Percentiles rank a stretch among this genome's conserved stretches.
Evolutionary conservation across 53 echinoderm and acorn worm genomes (phyloP).

Genomic region (Apostichopus leukothele): DNA sequence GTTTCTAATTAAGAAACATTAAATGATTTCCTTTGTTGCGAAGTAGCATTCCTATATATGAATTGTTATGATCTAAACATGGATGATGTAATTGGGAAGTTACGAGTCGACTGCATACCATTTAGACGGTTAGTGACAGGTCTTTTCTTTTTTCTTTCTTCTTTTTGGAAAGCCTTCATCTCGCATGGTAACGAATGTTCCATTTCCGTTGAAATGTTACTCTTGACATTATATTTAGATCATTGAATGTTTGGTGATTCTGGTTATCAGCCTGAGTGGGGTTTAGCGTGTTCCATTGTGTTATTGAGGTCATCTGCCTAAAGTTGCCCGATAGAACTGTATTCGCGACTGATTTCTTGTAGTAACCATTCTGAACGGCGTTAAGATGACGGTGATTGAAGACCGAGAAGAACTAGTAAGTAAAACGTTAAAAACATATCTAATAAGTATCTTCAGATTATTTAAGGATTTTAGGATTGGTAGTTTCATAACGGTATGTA

Average conservation of each 20-base stretch:
- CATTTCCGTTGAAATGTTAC: background rate
- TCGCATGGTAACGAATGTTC: background rate
- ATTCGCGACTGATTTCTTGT: too few species aligned
- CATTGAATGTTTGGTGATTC: too few species aligned
- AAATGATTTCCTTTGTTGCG: background rate
- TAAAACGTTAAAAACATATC: background rate
- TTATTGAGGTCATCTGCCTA: too few species aligned
- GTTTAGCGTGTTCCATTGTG: too few species aligned
- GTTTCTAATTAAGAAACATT: background rate
- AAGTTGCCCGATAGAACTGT: too few species aligned
- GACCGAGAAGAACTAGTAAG: background rate
- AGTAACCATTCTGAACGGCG: too few species aligned
- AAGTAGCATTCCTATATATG: background rate
- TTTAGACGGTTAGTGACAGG: too few species aligned
- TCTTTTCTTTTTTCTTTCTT: background rate
- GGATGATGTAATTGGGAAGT: background rate
- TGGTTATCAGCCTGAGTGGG: too few species aligned
- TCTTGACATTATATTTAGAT: too few species aligned
- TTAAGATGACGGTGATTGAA: background rate
- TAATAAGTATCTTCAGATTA: too few species aligned
- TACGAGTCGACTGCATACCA: background rate
- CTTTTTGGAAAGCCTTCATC: background rate
- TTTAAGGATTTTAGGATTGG: too few species aligned
- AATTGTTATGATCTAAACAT: background rate
- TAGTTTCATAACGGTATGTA: too few species aligned